Evolutionary conservation across 2,113 vertebrate genomes (phyloP).

Genomic region (Shinisaurus crocodilurus): DNA sequence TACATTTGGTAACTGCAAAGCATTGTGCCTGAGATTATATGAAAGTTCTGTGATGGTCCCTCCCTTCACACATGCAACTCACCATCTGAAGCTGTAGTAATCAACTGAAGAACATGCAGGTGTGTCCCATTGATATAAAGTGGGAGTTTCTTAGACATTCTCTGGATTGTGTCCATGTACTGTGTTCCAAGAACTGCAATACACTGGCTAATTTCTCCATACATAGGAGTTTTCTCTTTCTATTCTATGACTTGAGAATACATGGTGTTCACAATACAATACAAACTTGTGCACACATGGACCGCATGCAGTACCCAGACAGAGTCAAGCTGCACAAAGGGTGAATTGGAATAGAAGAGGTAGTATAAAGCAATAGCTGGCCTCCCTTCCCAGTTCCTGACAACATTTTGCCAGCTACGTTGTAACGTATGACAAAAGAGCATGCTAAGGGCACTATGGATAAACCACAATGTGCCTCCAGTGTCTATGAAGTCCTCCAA

Average conservation of each 20-base stretch:
- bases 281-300: background rate
- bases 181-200: background rate
- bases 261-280: background rate
- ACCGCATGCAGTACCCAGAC: background rate
- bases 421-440: background rate
- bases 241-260: background rate
- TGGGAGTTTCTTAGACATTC: background rate
- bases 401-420: background rate
- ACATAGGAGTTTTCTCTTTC: background rate
- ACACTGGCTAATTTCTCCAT: background rate
- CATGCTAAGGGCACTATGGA: background rate
- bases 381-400: background rate
- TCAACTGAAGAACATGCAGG: background rate
- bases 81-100: background rate
- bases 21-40: background rate
- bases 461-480: constrained; percentile 29
- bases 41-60: background rate
- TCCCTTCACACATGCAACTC: background rate
- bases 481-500: constrained; percentile 62
- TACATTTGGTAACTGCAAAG: background rate
- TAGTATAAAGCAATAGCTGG: background rate
- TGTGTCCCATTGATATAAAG: background rate
- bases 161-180: background rate
- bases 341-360: background rate
- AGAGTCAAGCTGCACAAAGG: background rate